These are phyloP conservation scores for Caenorhabditis wallacei DNA, from an alignment of 2,888 invertebrate species.

Conservation along the genomic window DNA sequence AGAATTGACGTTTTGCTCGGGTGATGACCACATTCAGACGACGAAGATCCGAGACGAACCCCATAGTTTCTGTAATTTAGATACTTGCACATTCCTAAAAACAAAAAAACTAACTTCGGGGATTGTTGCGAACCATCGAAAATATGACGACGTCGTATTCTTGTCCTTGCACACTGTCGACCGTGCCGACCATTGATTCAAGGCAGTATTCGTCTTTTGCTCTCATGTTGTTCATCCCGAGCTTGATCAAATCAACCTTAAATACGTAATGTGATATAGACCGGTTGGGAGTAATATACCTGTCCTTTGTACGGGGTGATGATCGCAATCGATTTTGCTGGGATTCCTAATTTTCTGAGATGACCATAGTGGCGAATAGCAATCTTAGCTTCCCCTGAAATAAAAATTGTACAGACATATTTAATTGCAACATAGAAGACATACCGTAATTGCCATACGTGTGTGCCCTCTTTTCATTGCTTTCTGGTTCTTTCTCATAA, in stretches of 20 bases:
- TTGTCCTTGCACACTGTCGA: slow-evolving; percentile 51
- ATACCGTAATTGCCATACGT: not conserved
- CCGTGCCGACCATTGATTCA: slow-evolving; percentile 33
- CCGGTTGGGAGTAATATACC: no score
- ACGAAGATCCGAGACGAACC: slow-evolving; percentile 31
- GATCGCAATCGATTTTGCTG: slow-evolving; percentile 10
- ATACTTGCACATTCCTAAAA: not conserved
- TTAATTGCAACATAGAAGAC: not conserved
- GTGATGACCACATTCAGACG: slow-evolving; percentile 58
- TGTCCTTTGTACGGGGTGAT: slow-evolving; percentile 53
- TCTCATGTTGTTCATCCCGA: no score
- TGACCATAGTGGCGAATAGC: slow-evolving; percentile 1
- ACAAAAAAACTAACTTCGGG: slow-evolving; percentile 14
- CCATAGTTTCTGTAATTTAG: slow-evolving; percentile 24
- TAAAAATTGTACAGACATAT: not conserved
- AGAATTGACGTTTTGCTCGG: slow-evolving; percentile 35
- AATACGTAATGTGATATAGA: no score
- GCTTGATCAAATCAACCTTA: no score
- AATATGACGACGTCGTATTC: slow-evolving; percentile 52
- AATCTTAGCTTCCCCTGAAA: slow-evolving; percentile 25
- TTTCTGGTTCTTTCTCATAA: not conserved
- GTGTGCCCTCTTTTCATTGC: not conserved
- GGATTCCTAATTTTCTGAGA: not conserved
- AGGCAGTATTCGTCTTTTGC: no score
- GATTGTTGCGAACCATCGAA: slow-evolving; percentile 37